Conservation (phyloP, 2,888 invertebrate genomes). For the Endotricha flammealis region DNA sequence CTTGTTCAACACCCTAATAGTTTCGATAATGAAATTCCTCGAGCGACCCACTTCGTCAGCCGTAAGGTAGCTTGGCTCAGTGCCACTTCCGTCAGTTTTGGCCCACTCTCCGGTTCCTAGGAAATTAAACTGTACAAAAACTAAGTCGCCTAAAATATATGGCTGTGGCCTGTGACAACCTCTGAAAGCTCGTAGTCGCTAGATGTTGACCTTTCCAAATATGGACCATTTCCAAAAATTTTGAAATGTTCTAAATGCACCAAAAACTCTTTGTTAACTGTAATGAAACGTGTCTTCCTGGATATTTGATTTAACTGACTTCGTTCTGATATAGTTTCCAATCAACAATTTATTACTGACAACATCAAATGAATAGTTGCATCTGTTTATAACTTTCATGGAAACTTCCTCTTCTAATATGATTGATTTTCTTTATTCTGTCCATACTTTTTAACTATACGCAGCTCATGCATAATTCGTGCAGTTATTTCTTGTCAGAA, state of each 20-base stretch:
- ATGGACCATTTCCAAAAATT: conserved; percentile 18
- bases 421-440: conserved; percentile 4
- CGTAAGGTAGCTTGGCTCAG: conserved; percentile 19
- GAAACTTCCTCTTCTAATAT: neutral
- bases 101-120: conserved; percentile 11
- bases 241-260: no score
- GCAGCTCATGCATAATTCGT: no score
- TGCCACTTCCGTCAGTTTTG: conserved; percentile 23
- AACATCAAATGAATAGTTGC: conserved; percentile 7
- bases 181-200: conserved; percentile 35
- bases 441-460: no score
- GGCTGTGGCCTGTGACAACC: neutral
- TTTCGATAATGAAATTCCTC: conserved; percentile 66
- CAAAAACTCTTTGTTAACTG: no score
- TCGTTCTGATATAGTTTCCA: no score
- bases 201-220: conserved; percentile 23
- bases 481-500: no score
- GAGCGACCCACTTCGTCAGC: conserved; percentile 40
- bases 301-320: neutral
- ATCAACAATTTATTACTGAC: conserved; percentile 1
- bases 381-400: conserved; percentile 4
- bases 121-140: conserved; percentile 16
- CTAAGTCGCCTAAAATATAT: conserved; percentile 11
- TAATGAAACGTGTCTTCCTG: no score
- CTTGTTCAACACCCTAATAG: conserved; percentile 33